Conservation (phyloP, 2,888 invertebrate genomes). For the Anoncus sp. region DNA sequence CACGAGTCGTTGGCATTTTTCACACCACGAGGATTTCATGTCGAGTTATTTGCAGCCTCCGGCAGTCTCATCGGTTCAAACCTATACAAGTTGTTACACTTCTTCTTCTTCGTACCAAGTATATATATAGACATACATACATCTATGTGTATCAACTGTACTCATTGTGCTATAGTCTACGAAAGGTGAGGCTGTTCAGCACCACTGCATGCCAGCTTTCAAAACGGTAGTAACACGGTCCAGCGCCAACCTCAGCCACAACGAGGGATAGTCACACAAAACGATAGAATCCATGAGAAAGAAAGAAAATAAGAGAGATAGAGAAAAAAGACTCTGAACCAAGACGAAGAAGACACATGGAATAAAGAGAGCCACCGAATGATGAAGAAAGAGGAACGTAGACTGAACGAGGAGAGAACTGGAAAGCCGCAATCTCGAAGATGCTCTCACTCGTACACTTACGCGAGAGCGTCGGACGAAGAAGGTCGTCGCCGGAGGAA, state of each 20-base stretch:
- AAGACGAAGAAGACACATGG: conserved; percentile 44
- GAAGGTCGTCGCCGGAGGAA: conserved; percentile 57
- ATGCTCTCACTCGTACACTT: conserved; percentile 41
- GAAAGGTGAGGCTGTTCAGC: conserved; percentile 31
- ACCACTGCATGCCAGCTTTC: conserved; percentile 13
- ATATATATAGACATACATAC: neutral
- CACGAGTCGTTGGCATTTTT: conserved; percentile 37
- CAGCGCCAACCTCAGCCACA: conserved; percentile 17
- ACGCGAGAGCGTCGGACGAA: conserved; percentile 52
- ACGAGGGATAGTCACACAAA: conserved; percentile 26
- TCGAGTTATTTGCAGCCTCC: conserved; percentile 41
- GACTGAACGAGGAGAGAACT: conserved; percentile 49
- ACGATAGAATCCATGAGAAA: conserved; percentile 42
- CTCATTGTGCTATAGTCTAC: neutral
- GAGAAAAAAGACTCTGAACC: conserved; percentile 19
- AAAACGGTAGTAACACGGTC: conserved; percentile 57
- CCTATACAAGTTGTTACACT: conserved; percentile 46
- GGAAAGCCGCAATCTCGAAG: conserved; percentile 57
- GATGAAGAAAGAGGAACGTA: conserved; percentile 52
- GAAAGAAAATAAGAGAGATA: conserved; percentile 18
- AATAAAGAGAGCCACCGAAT: conserved; percentile 52
- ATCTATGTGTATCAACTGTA: neutral
- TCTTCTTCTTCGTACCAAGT: conserved; percentile 28
- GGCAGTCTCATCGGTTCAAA: conserved; percentile 16
- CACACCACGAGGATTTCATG: conserved; percentile 31